Base-by-base conservation (phyloP, 2,113 vertebrate genomes). In the Tupaia chinensis region DNA sequence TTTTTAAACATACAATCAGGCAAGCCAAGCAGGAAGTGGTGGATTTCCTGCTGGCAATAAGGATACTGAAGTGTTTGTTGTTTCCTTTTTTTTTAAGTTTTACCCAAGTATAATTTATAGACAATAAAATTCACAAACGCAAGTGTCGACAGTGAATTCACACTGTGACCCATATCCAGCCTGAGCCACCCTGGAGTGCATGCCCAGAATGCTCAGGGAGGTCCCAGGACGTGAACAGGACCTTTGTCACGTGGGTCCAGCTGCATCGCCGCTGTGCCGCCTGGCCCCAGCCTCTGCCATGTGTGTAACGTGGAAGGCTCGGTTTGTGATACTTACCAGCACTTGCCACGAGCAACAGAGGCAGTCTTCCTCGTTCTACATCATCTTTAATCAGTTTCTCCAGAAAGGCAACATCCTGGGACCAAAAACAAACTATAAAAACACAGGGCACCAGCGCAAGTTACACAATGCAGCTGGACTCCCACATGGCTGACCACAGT, bases 301-400 rank as follows among this genome's bases (percentile, higher is more conserved):
- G 82, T 53, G 44, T 29, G 10, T 44, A 66, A 87, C 95, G 56
- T 63, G 7, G 19, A 34, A 93, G 78, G 78, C 32, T 84, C 8
- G 87, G 56, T 20, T 90, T 78, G 86, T 5, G 89, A 90, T 23
- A 98, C 99, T 96, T 96, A 99, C 99, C 99, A 97, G 99, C 99
- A 95, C 99, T 99, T 63, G 99, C 99, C 29, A 99, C 99, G 95
- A 99, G 97, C 92, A 99, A 97, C 86, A 99, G 92, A 68, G 99
- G 99, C 94, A 99, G 97, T 97, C 99, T 99, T 96, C 99, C 99
- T 77, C 97, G 98, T 54, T 99, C 99, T 19, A 98, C 14, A 87
- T 99, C 99, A 81, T 99, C 99, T 99, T 99, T 99, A 97, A 99
- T 99, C 60, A 99, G 93, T 98, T 99, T 99, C 97, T 99, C 99